phyloP scores from a whole-genome alignment of 1,140 invertebrate species.

The Drosophila guanche region DNA sequence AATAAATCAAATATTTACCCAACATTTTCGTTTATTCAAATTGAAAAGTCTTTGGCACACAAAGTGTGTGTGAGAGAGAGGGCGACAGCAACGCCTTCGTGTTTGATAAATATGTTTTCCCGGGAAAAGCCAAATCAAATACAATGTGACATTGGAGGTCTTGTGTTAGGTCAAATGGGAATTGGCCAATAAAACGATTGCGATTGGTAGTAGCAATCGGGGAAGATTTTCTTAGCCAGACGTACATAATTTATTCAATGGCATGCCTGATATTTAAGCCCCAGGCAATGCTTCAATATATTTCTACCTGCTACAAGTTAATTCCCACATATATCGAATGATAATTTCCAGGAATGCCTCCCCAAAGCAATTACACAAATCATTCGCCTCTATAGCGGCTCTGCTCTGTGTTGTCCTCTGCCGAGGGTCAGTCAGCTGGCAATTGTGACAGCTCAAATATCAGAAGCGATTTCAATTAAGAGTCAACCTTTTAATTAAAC shows the following conservation, averaged over 20 bases:
- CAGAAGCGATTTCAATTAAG: constrained; percentile 54
- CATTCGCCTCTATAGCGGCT: constrained; percentile 2
- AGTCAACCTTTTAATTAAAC: constrained; percentile 67
- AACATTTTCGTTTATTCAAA: constrained; percentile 71
- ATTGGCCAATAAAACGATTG: constrained; percentile 43
- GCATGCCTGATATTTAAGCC: constrained; percentile 30
- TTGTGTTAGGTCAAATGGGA: constrained; percentile 39
- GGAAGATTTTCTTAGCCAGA: constrained; percentile 12
- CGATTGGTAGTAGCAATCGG: constrained; percentile 19
- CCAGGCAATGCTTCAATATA: constrained; percentile 12
- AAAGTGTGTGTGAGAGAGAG: not conserved
- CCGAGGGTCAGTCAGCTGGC: constrained; percentile 17
- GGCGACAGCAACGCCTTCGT: constrained; percentile 68
- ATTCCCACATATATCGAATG: constrained; percentile 37
- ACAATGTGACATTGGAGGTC: constrained; percentile 34
- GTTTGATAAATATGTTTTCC: constrained; percentile 72
- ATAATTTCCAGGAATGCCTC: constrained; percentile 26
- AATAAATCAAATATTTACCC: constrained; percentile 79
- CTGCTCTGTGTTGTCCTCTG: not conserved
- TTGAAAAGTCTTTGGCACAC: constrained; percentile 65
- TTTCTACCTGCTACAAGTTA: constrained; percentile 2
- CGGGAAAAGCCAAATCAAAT: constrained; percentile 42
- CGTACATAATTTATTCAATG: constrained; percentile 42
- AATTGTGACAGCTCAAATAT: constrained; percentile 51
- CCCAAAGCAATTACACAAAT: constrained; percentile 39